These are phyloP conservation scores for Agelaius tricolor DNA, from an alignment of 2,113 vertebrate genomes.

Conservation along the genomic window DNA sequence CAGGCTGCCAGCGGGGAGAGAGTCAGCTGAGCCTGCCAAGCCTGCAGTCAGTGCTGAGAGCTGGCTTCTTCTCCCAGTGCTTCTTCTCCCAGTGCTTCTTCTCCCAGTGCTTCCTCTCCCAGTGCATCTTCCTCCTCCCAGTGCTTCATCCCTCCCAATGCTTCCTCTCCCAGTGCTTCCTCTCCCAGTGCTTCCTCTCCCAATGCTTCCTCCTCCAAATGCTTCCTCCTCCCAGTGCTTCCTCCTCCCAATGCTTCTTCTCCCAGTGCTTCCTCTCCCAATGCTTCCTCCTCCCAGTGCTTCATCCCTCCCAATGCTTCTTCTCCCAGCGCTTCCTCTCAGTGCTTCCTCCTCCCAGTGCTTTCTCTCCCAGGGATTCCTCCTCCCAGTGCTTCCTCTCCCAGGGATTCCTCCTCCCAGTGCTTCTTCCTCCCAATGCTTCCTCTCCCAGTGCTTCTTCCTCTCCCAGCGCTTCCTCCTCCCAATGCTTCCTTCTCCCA, in stretches of 20 bases:
- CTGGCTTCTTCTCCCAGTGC: not conserved
- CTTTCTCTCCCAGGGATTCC: no score
- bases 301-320: not conserved
- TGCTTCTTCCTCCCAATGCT: no score
- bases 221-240: not conserved
- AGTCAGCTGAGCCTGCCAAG: not conserved
- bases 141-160: no score
- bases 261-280: no score
- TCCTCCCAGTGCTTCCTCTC: not conserved
- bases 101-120: no score
- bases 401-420: no score
- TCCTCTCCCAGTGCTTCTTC: not conserved
- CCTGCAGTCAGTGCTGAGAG: not conserved
- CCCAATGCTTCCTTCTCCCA: no score
- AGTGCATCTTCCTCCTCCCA: not conserved
- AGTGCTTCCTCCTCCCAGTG: not conserved
- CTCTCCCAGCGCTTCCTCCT: not conserved
- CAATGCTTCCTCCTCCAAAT: no score
- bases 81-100: not conserved
- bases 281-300: not conserved
- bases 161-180: not conserved
- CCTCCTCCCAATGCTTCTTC: not conserved
- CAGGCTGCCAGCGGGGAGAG: not conserved
- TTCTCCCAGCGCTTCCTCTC: not conserved
- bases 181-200: no score